phyloP scores from a whole-genome alignment of 2,888 invertebrate species.

The Drosophila macrothrix region DNA sequence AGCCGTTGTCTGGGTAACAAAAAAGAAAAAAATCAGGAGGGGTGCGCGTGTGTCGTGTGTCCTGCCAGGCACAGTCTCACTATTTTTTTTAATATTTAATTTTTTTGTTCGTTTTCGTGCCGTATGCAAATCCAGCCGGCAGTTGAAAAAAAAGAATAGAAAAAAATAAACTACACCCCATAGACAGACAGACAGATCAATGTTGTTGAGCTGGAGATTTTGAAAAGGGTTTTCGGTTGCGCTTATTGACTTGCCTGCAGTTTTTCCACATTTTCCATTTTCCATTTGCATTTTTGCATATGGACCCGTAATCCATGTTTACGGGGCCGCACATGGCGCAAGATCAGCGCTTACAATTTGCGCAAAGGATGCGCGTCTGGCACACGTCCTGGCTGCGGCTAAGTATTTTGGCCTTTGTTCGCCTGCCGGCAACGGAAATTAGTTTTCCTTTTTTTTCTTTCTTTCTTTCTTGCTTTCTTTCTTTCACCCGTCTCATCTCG shows the following conservation, averaged over 20 bases:
- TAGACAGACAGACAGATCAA: conserved; percentile 26
- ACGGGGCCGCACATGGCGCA: conserved; percentile 65
- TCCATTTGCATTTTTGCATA: conserved; percentile 56
- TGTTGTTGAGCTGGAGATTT: conserved; percentile 45
- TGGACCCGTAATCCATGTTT: conserved; percentile 59
- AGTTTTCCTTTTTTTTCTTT: conserved; percentile 57
- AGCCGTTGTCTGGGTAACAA: conserved; percentile 69
- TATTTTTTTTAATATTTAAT: conserved; percentile 68
- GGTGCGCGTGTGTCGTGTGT: conserved; percentile 70
- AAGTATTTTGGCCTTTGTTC: conserved; percentile 46
- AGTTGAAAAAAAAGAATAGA: conserved; percentile 5
- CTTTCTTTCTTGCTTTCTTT: neutral
- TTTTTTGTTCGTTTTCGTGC: conserved; percentile 61
- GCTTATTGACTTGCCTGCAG: conserved; percentile 57
- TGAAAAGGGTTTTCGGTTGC: conserved; percentile 57
- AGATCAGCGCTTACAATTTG: conserved; percentile 63
- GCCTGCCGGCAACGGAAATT: conserved; percentile 61
- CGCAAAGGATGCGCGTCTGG: conserved; percentile 66
- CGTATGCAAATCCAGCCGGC: conserved; percentile 70
- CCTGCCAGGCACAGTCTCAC: conserved; percentile 77
- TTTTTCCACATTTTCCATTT: conserved; percentile 36
- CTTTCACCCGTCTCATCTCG: conserved; percentile 21
- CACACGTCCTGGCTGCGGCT: conserved; percentile 64
- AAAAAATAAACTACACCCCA: conserved; percentile 60
- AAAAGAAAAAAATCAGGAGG: conserved; percentile 60